Conservation (phyloP, 1,140 invertebrate genomes). For the Archivesica marissinica region DNA sequence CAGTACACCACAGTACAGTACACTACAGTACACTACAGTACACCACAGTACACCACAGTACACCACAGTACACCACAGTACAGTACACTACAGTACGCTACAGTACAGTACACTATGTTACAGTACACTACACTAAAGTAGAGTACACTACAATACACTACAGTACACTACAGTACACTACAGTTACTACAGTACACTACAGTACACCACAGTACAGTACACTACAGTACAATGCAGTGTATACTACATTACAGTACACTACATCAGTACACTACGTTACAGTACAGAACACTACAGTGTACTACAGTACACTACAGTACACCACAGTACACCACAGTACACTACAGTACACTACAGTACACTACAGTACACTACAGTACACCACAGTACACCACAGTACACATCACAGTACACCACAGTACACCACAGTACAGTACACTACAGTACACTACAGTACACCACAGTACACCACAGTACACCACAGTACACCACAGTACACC, state of each 20-base stretch:
- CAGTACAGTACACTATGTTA: too few relatives aligned
- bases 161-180: too few relatives aligned
- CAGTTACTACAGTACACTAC: too few relatives aligned
- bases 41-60: slow-evolving; percentile 47
- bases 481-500: slow-evolving; percentile 29
- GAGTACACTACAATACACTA: too few relatives aligned
- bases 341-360: slow-evolving; percentile 60
- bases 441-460: slow-evolving; percentile 41
- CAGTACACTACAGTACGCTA: slow-evolving; percentile 45
- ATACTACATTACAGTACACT: too few relatives aligned
- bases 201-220: slow-evolving; percentile 56
- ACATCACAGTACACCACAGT: slow-evolving; percentile 49
- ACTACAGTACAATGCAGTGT: too few relatives aligned
- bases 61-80: slow-evolving; percentile 27
- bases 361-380: slow-evolving; percentile 64
- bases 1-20: slow-evolving; percentile 47
- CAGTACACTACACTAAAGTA: too few relatives aligned
- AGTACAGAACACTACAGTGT: too few relatives aligned
- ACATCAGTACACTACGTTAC: too few relatives aligned
- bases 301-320: slow-evolving; percentile 46
- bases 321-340: slow-evolving; percentile 56
- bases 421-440: slow-evolving; percentile 56
- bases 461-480: slow-evolving; percentile 50
- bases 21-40: slow-evolving; percentile 59
- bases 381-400: slow-evolving; percentile 51